phyloP scores from a whole-genome alignment of 1,140 invertebrate species.

The Tetraneura akinire region DNA sequence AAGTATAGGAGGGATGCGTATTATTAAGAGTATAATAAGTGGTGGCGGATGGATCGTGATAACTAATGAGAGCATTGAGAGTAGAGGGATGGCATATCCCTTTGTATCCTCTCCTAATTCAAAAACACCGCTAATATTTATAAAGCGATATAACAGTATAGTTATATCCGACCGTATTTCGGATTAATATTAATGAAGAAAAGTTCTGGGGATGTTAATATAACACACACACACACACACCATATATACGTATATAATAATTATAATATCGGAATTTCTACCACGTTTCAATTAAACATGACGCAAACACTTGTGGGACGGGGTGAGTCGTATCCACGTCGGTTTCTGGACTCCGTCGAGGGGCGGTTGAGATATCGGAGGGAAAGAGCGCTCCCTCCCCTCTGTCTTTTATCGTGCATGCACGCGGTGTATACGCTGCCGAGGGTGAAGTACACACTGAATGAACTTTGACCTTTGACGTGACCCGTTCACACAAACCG shows the following conservation, averaged over 20 bases:
- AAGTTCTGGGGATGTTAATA: background rate
- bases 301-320: background rate
- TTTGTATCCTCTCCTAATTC: too few species aligned
- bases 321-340: background rate
- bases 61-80: too few species aligned
- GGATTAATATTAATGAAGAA: background rate
- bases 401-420: background rate
- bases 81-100: too few species aligned
- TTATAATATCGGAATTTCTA: background rate
- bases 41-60: too few species aligned
- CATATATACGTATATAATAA: too few species aligned
- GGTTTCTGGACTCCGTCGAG: background rate
- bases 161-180: too few species aligned
- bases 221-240: too few species aligned
- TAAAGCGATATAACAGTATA: too few species aligned
- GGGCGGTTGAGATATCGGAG: background rate
- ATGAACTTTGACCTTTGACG: slow-evolving; percentile 38
- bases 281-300: background rate
- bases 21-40: too few species aligned
- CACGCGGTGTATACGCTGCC: background rate
- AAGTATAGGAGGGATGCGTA: too few species aligned
- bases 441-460: background rate
- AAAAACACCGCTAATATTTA: too few species aligned
- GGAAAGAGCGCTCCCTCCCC: background rate
- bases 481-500: background rate